Evolutionary conservation across 2,113 vertebrate genomes (phyloP), one percentile per base, ranked within the genome.

Genomic region (Leucoraja erinaceus): DNA sequence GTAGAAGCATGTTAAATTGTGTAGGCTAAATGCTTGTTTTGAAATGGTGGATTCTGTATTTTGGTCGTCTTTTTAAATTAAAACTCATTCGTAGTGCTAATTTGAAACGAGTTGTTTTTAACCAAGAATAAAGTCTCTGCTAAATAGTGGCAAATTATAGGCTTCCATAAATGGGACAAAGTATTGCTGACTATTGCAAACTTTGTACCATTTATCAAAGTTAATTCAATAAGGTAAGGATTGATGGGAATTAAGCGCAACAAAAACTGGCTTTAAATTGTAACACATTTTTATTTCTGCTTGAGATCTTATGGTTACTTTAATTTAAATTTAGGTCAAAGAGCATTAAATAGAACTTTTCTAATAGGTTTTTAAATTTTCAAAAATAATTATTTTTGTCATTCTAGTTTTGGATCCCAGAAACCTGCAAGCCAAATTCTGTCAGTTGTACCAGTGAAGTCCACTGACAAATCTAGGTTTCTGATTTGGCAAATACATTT

Each of bases 31-130:
- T 47, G 66, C 90, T 68, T 91, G 68, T 91, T 91, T 91, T 91
- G 90, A 91, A 91, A 91, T 91, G 90, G 90, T 91, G 90, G 90
- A 91, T 91, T 91, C 90, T 91, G 90, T 91, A 91, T 91, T 74
- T 91, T 91, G 90, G 90, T 91, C 90, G 38, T 91, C 90, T 91
- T 91, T 91, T 91, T 91, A 91, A 91, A 91, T 91, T 91, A 91
- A 91, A 91, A 72, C 90, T 38, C 90, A 91, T 91, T 91, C 90
- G n/a, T 91, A 91, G 90, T 74, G 90, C 63, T 91, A 70, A 91
- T 72, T 72, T 72, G 83, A 91, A 72, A 72, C 54, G 90, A 91
- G 68, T 91, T 88, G 84, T 88, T 91, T 72, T 91, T 72, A 91
- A 91, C 90, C n/a, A 72, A 38, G 20, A 63, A 22, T 16, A 91